Evolutionary conservation across 2,888 invertebrate species (phyloP).

Genomic region (Ptychoptera albimana): DNA sequence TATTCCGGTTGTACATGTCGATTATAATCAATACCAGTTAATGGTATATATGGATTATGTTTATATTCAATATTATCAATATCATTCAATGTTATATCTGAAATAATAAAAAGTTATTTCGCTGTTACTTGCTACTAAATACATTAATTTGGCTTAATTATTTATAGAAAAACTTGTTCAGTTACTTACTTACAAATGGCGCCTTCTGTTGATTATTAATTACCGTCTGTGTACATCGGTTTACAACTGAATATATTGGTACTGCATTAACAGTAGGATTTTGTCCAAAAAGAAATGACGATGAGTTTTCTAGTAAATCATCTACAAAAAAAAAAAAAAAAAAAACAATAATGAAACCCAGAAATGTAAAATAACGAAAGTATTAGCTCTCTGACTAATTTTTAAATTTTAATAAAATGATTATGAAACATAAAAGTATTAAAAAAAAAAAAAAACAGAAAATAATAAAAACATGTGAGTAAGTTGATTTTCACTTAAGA

Average conservation of each 20-base stretch:
- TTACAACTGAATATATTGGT: slow-evolving; percentile 42
- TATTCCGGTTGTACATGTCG: too few species aligned
- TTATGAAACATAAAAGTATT: too few species aligned
- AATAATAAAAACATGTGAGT: too few species aligned
- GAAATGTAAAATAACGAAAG: slow-evolving; percentile 1
- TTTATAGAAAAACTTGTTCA: not conserved
- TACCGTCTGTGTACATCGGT: slow-evolving; percentile 25
- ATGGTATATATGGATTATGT: slow-evolving; percentile 8
- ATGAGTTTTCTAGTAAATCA: slow-evolving; percentile 23
- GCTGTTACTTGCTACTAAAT: too few species aligned
- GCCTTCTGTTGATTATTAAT: not conserved
- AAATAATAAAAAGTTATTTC: not conserved
- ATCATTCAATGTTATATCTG: slow-evolving; percentile 6
- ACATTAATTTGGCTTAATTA: not conserved
- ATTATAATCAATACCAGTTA: not conserved
- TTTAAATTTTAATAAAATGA: not conserved
- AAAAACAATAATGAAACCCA: not conserved
- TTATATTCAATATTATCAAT: slow-evolving; percentile 5
- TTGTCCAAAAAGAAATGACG: slow-evolving; percentile 42
- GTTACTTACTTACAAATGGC: not conserved
- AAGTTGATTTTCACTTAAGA: too few species aligned
- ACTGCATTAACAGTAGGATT: slow-evolving; percentile 37
- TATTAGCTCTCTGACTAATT: not conserved
- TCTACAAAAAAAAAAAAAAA: slow-evolving; percentile 15
- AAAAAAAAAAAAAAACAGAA: too few species aligned